phyloP scores from a whole-genome alignment of 1,140 invertebrate species.

The Sipha flava region DNA sequence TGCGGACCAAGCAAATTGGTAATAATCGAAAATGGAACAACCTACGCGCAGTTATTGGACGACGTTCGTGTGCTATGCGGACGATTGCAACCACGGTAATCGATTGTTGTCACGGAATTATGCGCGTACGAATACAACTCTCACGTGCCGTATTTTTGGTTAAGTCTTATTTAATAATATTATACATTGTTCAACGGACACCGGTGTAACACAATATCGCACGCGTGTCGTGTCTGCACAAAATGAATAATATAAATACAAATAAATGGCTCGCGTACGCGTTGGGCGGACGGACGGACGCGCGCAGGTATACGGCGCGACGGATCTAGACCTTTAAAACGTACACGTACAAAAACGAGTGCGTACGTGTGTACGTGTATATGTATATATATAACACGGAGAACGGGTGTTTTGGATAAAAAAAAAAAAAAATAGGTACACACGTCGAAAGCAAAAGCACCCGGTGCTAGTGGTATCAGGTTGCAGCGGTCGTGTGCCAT shows the following conservation, averaged over 20 bases:
- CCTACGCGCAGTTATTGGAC: too few relatives aligned
- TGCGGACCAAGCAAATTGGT: too few relatives aligned
- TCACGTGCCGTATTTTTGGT: too few relatives aligned
- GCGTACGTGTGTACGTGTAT: too few relatives aligned
- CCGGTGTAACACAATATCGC: neutral
- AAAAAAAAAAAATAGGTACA: neutral
- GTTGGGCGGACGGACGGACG: neutral
- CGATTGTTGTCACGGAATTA: too few relatives aligned
- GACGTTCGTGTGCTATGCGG: too few relatives aligned
- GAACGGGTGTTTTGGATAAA: slow-evolving; percentile 29
- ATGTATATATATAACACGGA: too few relatives aligned
- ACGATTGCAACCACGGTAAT: too few relatives aligned
- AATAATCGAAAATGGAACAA: too few relatives aligned
- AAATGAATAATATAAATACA: neutral
- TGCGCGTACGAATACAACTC: too few relatives aligned
- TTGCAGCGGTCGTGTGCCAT: slow-evolving; percentile 32
- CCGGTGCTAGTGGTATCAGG: slow-evolving; percentile 28
- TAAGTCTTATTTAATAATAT: neutral
- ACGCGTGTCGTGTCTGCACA: neutral
- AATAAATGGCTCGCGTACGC: neutral
- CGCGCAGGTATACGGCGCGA: slow-evolving; percentile 3
- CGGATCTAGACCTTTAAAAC: slow-evolving; percentile 27
- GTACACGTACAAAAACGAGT: neutral
- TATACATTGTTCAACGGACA: neutral
- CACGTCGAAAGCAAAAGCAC: slow-evolving; percentile 28